Evolutionary conservation across 2,888 invertebrate genomes (phyloP), one percentile per base, ranked within the genome.

Genomic region (Ophion obscuratus): DNA sequence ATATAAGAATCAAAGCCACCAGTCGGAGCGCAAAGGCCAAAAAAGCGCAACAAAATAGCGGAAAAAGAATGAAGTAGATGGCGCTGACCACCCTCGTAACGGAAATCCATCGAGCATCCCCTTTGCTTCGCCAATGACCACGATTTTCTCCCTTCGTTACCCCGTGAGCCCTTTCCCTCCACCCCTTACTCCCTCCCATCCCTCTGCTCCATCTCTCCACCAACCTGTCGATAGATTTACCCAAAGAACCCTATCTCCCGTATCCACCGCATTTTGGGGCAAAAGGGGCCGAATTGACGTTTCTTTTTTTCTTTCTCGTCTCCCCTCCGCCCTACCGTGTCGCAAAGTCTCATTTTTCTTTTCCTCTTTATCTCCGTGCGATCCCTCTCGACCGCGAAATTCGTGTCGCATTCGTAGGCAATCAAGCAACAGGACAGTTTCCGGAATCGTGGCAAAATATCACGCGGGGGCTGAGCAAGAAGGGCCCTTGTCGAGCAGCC

Each of bases 351-450:
- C 79, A 82, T 82, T 81, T 82, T 77, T 87, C 83, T 83, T 78
- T 78, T 59, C 24, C 76, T 81, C 75, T 77, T 70, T 77, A 74
- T 81, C 79, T 76, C 59, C 27, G 53, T 47, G 75, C 24, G 73
- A 70, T 68, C 76, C 71, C 80, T 83, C 74, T 75, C 88, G 81
- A 86, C 88, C 89, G 88, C 86, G 90, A 90, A 91, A 90, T 90
- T 90, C 90, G 88, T 87, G 88, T 88, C 89, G 88, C 89, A 89
- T 91, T 90, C 89, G 90, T 89, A 88, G 84, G 91, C 90, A 91
- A 92, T 91, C 90, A 90, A 89, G 87, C 90, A 84, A 85, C 85
- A 83, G 78, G 88, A 85, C 84, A 87, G 88, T 88, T 90, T 88
- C 85, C 86, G 85, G 76, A 80, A 83, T 80, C 70, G 70, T 71